Base-by-base conservation (phyloP, 2,113 vertebrate genomes). In the Phyllostomus hastatus region DNA sequence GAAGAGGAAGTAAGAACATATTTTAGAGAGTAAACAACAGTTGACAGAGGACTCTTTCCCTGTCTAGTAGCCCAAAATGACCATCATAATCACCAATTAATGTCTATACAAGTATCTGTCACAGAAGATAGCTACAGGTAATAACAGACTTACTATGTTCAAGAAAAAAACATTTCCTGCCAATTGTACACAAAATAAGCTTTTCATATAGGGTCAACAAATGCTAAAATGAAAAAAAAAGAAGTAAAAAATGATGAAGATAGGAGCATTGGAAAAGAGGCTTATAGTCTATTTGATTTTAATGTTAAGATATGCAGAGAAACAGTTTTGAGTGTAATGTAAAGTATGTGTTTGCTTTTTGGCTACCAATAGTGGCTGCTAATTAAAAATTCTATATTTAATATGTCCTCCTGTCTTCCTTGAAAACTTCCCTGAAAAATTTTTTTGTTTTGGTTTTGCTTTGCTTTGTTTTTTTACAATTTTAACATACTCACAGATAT, bases 1-100 rank as follows among this genome's bases (percentile, higher is more conserved):
- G 19, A 94, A 90, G 20, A 96, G 61, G 43, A 94, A 89, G 61
- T 89, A 93, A 80, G 83, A 88, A 92, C 88, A 96, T 38, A 78
- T 78, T 94, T 64, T 81, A 75, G 73, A 91, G 92, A 54, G n/a
- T 88, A 90, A 94, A 78, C 78, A 94, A 17, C 4, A 16, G 35
- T 76, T 91, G 72, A 86, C 24, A 86, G 78, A 86, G 43, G 67
- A 69, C 50, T 72, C 43, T 79, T 81, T 50, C 43, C 35, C 35
- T 83, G 67, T 61, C 48, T 61, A 48, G 20, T 38, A 88, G 54
- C 73, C 72, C 76, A 4, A 89, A 91, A 78, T 12, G 88, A 26
- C 70, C 88, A 35, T 79, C 66, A 76, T 41, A 83, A 69, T 92
- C 84, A 82, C 16, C 28, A 52, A 16, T 91, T 78, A 89, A 66